These are phyloP conservation scores for Aphaenogaster rudis DNA, from an alignment of 1,140 invertebrate species.

Conservation along the genomic window DNA sequence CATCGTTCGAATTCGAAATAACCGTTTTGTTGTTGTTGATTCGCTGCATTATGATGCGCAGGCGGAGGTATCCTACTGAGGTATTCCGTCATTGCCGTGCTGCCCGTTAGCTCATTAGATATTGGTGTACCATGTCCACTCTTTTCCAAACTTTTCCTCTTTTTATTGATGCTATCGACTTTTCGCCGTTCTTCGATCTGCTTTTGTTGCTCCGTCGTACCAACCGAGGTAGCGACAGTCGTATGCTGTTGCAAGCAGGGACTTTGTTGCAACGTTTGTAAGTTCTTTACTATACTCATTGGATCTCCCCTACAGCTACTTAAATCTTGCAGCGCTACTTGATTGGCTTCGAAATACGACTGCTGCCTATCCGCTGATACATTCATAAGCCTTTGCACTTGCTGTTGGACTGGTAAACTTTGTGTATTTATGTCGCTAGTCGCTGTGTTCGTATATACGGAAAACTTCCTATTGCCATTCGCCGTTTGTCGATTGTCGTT, in stretches of 20 bases:
- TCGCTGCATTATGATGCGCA: conserved; percentile 89
- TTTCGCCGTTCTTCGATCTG: conserved; percentile 79
- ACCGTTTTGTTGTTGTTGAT: conserved; percentile 88
- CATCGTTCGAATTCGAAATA: conserved; percentile 92
- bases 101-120: conserved; percentile 86
- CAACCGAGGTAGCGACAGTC: conserved; percentile 36
- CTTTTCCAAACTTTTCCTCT: conserved; percentile 82
- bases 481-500: conserved; percentile 76
- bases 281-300: conserved; percentile 92
- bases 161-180: conserved; percentile 77
- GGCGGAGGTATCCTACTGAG: conserved; percentile 90
- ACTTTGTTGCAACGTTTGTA: conserved; percentile 89
- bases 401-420: conserved; percentile 83
- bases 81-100: conserved; percentile 87
- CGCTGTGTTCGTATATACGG: conserved; percentile 72
- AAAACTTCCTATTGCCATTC: conserved; percentile 77
- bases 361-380: conserved; percentile 84
- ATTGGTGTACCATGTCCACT: conserved; percentile 83
- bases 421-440: conserved; percentile 81
- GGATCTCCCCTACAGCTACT: conserved; percentile 91
- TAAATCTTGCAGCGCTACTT: conserved; percentile 90
- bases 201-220: conserved; percentile 76
- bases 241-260: conserved; percentile 87
- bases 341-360: conserved; percentile 88
- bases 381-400: conserved; percentile 81